phyloP scores from a whole-genome alignment of 2,888 invertebrate genomes.

The Folsomia candida region DNA sequence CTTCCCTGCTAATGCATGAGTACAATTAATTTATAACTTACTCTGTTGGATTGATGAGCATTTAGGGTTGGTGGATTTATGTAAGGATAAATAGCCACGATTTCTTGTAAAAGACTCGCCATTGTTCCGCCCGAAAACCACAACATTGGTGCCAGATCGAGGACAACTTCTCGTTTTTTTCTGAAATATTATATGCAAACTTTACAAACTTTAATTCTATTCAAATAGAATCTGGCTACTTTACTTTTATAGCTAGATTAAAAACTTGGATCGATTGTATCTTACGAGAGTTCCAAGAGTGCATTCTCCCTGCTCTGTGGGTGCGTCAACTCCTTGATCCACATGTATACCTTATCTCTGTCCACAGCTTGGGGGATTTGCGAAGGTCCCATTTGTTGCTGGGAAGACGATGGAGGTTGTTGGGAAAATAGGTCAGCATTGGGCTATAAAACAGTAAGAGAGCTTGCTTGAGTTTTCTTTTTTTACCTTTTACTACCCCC shows the following conservation, averaged over 20 bases:
- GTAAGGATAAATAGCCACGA: constrained; percentile 96
- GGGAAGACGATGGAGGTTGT: constrained; percentile 5
- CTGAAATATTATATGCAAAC: constrained; percentile 56
- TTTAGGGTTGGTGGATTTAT: constrained; percentile 97
- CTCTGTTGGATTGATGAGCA: constrained; percentile 94
- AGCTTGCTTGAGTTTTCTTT: too few relatives aligned
- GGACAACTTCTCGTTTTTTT: constrained; percentile 83
- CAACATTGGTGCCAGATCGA: constrained; percentile 95
- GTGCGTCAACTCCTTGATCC: constrained; percentile 89
- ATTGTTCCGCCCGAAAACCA: constrained; percentile 99
- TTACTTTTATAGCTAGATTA: not conserved
- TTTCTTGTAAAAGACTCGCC: constrained; percentile 92
- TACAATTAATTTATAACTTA: constrained; percentile 23
- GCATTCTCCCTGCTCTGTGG: constrained; percentile 95
- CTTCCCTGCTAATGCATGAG: not conserved
- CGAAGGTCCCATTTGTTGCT: constrained; percentile 39
- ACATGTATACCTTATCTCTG: constrained; percentile 84
- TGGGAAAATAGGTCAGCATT: too few relatives aligned
- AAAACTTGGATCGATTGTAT: not conserved
- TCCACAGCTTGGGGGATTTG: constrained; percentile 61
- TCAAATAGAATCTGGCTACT: not conserved
- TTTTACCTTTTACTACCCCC: too few relatives aligned
- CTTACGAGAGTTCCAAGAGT: constrained; percentile 83
- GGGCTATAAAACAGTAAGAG: too few relatives aligned
- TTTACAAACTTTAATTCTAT: not conserved